These are phyloP conservation scores for Euwallacea fornicatus DNA, from an alignment of 1,140 invertebrate genomes.

Conservation along the genomic window DNA sequence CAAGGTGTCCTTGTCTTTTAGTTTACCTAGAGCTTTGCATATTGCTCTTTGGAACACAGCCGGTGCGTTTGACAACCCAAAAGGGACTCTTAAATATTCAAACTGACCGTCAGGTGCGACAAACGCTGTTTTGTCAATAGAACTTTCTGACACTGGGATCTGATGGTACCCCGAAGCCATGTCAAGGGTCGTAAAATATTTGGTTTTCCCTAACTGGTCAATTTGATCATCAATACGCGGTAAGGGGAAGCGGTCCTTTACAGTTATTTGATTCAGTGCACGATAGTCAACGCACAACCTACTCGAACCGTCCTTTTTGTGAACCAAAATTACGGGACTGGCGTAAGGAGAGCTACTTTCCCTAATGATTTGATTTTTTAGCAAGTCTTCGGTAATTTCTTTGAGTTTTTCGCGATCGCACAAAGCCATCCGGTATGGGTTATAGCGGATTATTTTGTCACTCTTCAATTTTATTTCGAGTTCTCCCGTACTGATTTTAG, in stretches of 20 bases:
- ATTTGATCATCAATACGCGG: constrained; percentile 55
- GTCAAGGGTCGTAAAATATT: constrained; percentile 45
- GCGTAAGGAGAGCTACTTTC: constrained; percentile 51
- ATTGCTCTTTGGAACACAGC: constrained; percentile 54
- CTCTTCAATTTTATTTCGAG: constrained; percentile 19
- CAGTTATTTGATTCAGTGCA: constrained; percentile 48
- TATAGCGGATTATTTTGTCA: constrained; percentile 18
- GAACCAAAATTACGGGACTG: constrained; percentile 49
- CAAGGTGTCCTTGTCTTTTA: constrained; percentile 34
- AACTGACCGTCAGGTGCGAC: constrained; percentile 51
- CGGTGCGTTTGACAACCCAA: constrained; percentile 54
- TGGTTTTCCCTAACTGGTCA: constrained; percentile 39
- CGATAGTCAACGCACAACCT: constrained; percentile 53
- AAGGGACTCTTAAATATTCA: constrained; percentile 55
- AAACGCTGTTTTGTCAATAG: constrained; percentile 46
- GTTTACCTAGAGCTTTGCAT: constrained; percentile 46
- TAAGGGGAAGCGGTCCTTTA: constrained; percentile 53
- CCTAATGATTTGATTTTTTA: constrained; percentile 49
- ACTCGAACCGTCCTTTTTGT: constrained; percentile 46
- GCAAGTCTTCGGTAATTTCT: constrained; percentile 38
- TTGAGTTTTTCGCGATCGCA: constrained; percentile 26
- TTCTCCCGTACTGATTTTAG: constrained; percentile 2
- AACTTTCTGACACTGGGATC: constrained; percentile 46
- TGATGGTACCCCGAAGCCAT: constrained; percentile 43
- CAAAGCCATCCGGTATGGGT: constrained; percentile 27